A percentile compares a stretch with the other conserved stretches of the same genome.
phyloP scores from a whole-genome alignment of 1,140 invertebrate genomes.

The Cryptotermes secundus region DNA sequence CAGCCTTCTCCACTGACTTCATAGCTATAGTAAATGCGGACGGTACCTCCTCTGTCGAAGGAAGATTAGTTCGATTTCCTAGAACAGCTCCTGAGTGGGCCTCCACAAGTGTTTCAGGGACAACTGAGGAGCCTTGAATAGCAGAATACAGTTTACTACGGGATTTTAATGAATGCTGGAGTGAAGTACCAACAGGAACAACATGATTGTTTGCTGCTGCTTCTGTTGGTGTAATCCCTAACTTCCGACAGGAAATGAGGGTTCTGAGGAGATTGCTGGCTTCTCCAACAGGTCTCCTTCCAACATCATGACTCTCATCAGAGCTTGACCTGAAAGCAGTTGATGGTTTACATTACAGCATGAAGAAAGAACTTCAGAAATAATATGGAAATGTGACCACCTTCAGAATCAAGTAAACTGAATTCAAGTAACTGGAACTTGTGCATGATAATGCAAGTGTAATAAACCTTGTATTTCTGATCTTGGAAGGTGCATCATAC shows the following conservation, averaged over 20 bases:
- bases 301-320: background rate
- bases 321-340: constrained; percentile 13
- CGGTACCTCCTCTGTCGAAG: constrained; percentile 43
- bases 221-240: constrained; percentile 50
- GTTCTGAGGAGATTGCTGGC: constrained; percentile 69
- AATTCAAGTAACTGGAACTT: no score
- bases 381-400: background rate
- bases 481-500: no score
- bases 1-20: constrained; percentile 20
- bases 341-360: background rate
- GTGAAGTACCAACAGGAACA: constrained; percentile 30
- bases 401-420: no score
- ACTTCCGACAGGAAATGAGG: constrained; percentile 70
- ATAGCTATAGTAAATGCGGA: background rate
- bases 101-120: background rate
- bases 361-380: background rate
- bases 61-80: constrained; percentile 47
- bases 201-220: constrained; percentile 24
- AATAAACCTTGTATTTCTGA: no score
- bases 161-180: constrained; percentile 37
- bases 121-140: constrained; percentile 1
- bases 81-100: constrained; percentile 42
- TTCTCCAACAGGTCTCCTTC: constrained; percentile 51
- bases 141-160: constrained; percentile 47
- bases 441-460: no score